Base-by-base conservation (phyloP, 2,797 vertebrate genomes). In the Oophaga sylvatica region DNA sequence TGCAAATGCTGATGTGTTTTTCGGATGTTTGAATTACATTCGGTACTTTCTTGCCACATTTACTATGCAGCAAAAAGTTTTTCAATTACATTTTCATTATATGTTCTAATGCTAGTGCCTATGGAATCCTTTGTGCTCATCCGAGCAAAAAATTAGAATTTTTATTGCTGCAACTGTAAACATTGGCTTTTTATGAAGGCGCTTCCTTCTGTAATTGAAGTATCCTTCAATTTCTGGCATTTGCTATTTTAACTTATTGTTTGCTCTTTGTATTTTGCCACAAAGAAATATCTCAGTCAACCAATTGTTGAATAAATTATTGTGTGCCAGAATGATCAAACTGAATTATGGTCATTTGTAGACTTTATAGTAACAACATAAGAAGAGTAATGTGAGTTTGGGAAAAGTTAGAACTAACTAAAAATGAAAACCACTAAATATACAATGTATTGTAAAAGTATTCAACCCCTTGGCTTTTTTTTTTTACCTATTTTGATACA, bases 61-160 rank as follows among this genome's bases (percentile, higher is more conserved):
- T 93, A 92, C 93, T 91, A 92, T 91, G 90, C 91, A 90, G 91
- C 89, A 92, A 94, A 92, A 94, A 94, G 91, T 94, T 92, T 92
- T 95, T 93, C 93, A 94, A 94, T 95, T 95, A 93, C 91, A 90
- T 89, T 94, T 92, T 93, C 92, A 94, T 95, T 93, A 91, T 91
- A 94, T 94, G 93, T 94, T 95, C 95, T 94, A 90, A 94, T 93
- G 94, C 94, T 92, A 92, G 90, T 93, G 93, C 93, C 90, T 94
- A 91, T 93, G 92, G 93, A 94, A 94, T 90, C n/a, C 93, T 95
- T 95, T 95, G 93, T 95, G 94, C 93, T 95, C 94, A 94, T 94
- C 93, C 94, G 94, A 95, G 94, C 94, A 94, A 94, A 95, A 96
- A 95, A 96, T 95, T 95, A 94, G 94, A 95, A 95, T 95, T 95